A percentile compares a stretch with the other conserved stretches of the same genome.
These are phyloP conservation scores for Lycocorax pyrrhopterus DNA, from an alignment of 2,113 vertebrate species.

Conservation along the genomic window DNA sequence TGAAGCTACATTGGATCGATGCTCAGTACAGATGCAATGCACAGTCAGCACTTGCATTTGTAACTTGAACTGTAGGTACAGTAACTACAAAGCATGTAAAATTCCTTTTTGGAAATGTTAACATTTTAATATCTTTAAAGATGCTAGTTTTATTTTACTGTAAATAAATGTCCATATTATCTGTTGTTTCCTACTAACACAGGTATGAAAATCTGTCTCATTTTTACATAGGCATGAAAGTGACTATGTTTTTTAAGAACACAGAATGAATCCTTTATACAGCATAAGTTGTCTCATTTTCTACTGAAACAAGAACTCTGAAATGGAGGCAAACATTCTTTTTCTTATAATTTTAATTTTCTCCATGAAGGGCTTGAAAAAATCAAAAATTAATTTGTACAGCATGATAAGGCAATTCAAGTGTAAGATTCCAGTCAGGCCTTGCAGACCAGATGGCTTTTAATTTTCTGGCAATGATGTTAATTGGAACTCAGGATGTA, in stretches of 20 bases:
- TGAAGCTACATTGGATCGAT: neutral
- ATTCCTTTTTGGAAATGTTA: neutral
- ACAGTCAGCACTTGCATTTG: neutral
- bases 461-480: constrained; percentile 64
- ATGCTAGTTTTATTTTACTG: constrained; percentile 32
- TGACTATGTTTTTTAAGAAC: neutral
- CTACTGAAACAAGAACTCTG: neutral
- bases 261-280: neutral
- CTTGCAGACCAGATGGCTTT: constrained; percentile 59
- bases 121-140: neutral
- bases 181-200: constrained; percentile 1
- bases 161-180: constrained; percentile 14
- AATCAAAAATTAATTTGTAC: constrained; percentile 57
- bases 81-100: neutral
- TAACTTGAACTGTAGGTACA: neutral
- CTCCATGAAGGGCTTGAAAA: constrained; percentile 7
- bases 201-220: neutral
- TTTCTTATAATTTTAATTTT: constrained; percentile 22
- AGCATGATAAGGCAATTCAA: constrained; percentile 29
- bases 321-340: neutral
- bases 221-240: neutral
- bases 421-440: constrained; percentile 38
- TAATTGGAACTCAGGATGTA: constrained; percentile 43
- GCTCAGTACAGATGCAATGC: neutral
- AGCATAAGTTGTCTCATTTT: neutral